phyloP scores from a whole-genome alignment of 1,140 invertebrate genomes.

The Euura lappo region DNA sequence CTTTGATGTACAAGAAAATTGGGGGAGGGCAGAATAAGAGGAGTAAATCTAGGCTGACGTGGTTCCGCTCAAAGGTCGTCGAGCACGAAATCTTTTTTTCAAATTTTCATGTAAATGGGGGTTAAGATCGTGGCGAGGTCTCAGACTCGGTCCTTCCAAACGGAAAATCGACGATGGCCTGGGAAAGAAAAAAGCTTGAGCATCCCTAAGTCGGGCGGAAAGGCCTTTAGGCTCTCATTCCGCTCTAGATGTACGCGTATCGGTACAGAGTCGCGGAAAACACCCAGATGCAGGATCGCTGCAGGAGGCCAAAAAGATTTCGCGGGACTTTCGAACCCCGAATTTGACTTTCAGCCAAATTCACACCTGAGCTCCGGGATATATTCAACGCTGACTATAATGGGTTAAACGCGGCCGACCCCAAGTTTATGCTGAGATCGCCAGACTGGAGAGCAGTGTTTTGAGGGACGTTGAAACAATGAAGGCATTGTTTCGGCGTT shows the following conservation, averaged over 20 bases:
- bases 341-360: background rate
- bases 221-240: background rate
- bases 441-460: background rate
- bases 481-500: conserved; percentile 2
- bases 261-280: background rate
- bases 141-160: background rate
- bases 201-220: background rate
- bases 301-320: background rate
- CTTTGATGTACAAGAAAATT: too few relatives aligned
- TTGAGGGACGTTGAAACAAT: background rate
- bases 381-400: too few relatives aligned
- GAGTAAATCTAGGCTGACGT: background rate
- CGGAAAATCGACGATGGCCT: background rate
- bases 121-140: background rate
- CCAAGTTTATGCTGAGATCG: background rate
- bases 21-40: background rate
- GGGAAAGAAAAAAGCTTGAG: background rate
- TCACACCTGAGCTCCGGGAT: background rate
- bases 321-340: background rate
- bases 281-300: background rate
- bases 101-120: background rate
- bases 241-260: background rate
- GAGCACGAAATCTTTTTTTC: background rate
- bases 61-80: background rate
- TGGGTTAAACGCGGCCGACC: too few relatives aligned